These are phyloP conservation scores for Pangasius djambal DNA, from an alignment of 2,797 vertebrate genomes.

Conservation along the genomic window DNA sequence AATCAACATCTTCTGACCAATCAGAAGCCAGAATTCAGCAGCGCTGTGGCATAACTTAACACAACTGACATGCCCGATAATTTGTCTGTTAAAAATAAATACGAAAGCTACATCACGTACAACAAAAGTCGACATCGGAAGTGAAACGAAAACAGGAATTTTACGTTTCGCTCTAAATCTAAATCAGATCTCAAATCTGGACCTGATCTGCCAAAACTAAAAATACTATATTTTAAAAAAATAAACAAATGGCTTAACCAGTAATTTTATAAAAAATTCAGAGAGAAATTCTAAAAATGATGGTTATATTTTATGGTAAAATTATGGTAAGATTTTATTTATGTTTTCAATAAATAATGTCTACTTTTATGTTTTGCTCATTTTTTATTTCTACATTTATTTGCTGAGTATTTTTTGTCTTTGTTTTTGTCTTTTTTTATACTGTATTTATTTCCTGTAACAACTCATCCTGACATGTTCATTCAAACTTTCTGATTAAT, in stretches of 20 bases:
- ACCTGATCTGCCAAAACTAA: too few relatives aligned
- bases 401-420: not conserved
- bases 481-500: not conserved
- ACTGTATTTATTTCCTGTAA: not conserved
- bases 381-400: not conserved
- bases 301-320: not conserved
- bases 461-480: not conserved
- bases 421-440: not conserved
- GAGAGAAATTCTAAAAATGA: not conserved
- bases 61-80: not conserved
- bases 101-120: not conserved
- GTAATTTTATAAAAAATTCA: not conserved
- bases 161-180: not conserved
- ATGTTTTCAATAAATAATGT: not conserved
- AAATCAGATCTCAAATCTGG: not conserved
- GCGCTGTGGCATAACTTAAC: not conserved
- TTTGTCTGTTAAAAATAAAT: not conserved
- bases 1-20: not conserved
- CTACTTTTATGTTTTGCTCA: not conserved
- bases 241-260: not conserved
- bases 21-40: not conserved
- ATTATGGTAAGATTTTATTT: not conserved
- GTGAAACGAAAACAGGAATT: not conserved
- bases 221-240: not conserved
- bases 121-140: too few relatives aligned